Evolutionary conservation across 2,113 vertebrate species (phyloP), one percentile per base, ranked within the genome.

Genomic region (Ginglymostoma cirratum): DNA sequence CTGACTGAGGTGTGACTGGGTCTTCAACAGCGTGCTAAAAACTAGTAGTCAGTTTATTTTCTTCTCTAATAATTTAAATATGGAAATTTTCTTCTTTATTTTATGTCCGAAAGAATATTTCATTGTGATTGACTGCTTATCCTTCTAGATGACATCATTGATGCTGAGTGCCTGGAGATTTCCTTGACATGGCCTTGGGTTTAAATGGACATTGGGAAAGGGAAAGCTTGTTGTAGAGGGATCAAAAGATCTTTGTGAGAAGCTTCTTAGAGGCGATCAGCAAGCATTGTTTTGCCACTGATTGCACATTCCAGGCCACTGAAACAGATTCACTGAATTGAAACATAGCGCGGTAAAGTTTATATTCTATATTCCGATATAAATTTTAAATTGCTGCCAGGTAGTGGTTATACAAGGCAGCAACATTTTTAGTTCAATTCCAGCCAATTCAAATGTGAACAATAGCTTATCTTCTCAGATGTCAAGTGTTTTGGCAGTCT

Each of bases 381-480:
- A 48, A 45, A 42, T 12, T 89, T 55, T 55, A 89, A 83, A 42
- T 21, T 83, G 80, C 80, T 83, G 80, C 42, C 19, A 45, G 38
- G 48, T 89, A 34, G 45, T 23, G 86, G 27, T 90, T 90, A 90
- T 90, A 61, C 87, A 90, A 34, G 87, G 34, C 27, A 90, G 24
- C 87, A 65, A 61, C 61, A 90, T 34, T 10, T 90, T 90, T 90
- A 55, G 87, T 90, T 61, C 30, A 90, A 65, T 90, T 90, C 87
- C 55, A 90, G 87, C 15, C 34, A 52, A 90, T 27, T 90, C 48
- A 90, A 90, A 34, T 24, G n/a, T n/a, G 30, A 90, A 61, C 55
- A 61, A 61, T 27, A 67, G 65, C 65, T 67, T n/a, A 42, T 65
- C 19, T 65, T 94, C 90, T 67, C 65, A 94, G 65, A 65, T 94